Base-by-base conservation (phyloP, 2,113 vertebrate genomes). In the Pseudopipra pipra region DNA sequence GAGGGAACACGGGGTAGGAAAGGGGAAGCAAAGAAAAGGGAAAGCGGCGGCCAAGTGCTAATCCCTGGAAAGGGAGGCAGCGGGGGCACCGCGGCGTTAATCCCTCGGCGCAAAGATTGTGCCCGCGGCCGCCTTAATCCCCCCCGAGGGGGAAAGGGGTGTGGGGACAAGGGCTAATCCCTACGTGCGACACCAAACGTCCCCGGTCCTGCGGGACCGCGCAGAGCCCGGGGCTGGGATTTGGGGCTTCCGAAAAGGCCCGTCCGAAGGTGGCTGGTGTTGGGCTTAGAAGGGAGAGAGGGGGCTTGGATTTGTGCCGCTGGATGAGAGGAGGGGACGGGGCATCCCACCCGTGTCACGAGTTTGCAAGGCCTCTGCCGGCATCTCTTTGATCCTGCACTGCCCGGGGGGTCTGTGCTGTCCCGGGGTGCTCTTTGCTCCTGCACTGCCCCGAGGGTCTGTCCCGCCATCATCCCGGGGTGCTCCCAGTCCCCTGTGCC, bases 401-500 rank as follows among this genome's bases (percentile, higher is more conserved):
- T 27, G 14, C 25, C 49, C 51, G 25, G 51, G 23, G 49, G 49
- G 12, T 51, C 49, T 51, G 5, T 51, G 49, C 49, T 51, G 25
- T 51, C 49, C 49, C 49, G 23, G 47, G 47, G 23, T 24, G 47
- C 68, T 49, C 35, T 39, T 14, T 55, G 49, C 41, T 74, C 28
- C 39, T 37, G 0, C 9, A 4, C 52, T n/a, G 58, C 39, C 35
- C 39, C 3, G 27, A n/a, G 49, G 15, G 8, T 44, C 54, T 23
- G 25, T 68, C 67, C 66, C 39, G 8, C 6, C 3, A 0, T 55
- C 37, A 17, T 14, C 54, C 25, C 2, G 1, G 37, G 21, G 9
- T 1, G 5, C 59, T 51, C 23, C 1, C 0, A 0, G 28, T 33
- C 25, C 41, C 20, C 58, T 49, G 4, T 0, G 0, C 23, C 41